Conservation (phyloP, 2,888 invertebrate genomes). For the Nomada hirtipes region DNA sequence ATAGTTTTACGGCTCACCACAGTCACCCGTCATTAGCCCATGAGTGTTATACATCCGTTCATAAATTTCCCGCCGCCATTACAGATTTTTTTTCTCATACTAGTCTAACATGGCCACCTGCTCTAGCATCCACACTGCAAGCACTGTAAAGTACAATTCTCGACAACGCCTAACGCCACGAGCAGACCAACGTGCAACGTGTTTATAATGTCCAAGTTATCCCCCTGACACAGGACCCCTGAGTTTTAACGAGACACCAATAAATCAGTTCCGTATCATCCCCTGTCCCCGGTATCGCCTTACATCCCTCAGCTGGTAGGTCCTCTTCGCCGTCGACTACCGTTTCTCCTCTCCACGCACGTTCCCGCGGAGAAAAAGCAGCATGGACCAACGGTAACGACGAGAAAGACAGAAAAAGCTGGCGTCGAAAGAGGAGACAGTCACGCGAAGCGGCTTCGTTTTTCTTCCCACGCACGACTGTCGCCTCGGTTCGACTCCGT, state of each 20-base stretch:
- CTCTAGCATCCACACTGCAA: no score
- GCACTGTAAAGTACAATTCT: no score
- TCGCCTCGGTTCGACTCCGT: not conserved
- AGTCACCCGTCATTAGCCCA: no score
- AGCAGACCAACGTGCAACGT: no score
- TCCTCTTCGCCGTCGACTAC: conserved; percentile 50
- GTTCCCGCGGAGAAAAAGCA: conserved; percentile 42
- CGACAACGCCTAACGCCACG: no score
- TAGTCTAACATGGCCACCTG: no score
- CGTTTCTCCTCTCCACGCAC: conserved; percentile 38
- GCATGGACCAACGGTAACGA: not conserved
- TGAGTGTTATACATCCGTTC: no score
- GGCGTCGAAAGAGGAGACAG: conserved; percentile 25
- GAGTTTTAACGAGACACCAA: conserved; percentile 39
- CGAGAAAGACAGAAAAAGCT: conserved; percentile 16
- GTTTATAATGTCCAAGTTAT: not conserved
- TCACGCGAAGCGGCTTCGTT: conserved; percentile 29
- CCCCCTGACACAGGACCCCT: not conserved
- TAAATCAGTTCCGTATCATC: conserved; percentile 46
- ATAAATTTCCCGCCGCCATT: no score
- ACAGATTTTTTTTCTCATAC: no score
- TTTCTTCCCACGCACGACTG: conserved; percentile 61
- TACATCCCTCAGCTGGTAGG: conserved; percentile 38
- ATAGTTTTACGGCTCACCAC: no score
- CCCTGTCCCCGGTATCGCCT: conserved; percentile 33